Base-by-base conservation (phyloP, 1,140 invertebrate species). In the Drosophila lini region DNA sequence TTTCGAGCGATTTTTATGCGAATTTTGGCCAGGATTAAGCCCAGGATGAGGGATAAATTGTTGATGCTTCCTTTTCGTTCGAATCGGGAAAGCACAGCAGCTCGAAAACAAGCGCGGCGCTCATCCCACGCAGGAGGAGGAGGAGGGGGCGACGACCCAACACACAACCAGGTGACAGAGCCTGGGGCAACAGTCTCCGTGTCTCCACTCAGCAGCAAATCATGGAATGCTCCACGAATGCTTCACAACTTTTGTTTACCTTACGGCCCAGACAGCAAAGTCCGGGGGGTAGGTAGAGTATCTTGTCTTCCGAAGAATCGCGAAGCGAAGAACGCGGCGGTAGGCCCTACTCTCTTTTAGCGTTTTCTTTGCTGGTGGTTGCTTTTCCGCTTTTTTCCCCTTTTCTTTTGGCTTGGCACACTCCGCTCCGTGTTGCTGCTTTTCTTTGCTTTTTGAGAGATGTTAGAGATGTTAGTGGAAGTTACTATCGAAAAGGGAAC, bases 111-210 rank as follows among this genome's bases (percentile, higher is more conserved):
- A 71, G 44, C 19, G 50, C 42, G 41, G 50, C 36, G 50, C 67
- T 71, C 65, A 71, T 71, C 52, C 68, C 52, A 68, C 50, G 34
- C 52, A 11, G n/a, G 16, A 15, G 19, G 13, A 15, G 19, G 13
- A 36, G 15, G 19, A 16, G 15, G 63, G 44, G 63, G 44, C 44
- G 42, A 53, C 52, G 38, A 25, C 28, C 34, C 44, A 47, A 47
- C 44, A 41, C 34, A 32, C 41, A 64, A 40, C 65, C 65, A 67
- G 65, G 65, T 69, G 61, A 69, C 53, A 41, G 68, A 50, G 65
- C 67, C 68, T 70, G 68, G 67, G 68, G 42, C 68, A 70, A 71
- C 68, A 71, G 50, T 53, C 32, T 53, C 50, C 11, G 45, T 47
- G 44, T 47, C 11, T 50, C 32, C 34, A 55, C 67, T 55, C 50